phyloP scores from a whole-genome alignment of 2,113 vertebrate species.

The Hirundichthys speculiger region DNA sequence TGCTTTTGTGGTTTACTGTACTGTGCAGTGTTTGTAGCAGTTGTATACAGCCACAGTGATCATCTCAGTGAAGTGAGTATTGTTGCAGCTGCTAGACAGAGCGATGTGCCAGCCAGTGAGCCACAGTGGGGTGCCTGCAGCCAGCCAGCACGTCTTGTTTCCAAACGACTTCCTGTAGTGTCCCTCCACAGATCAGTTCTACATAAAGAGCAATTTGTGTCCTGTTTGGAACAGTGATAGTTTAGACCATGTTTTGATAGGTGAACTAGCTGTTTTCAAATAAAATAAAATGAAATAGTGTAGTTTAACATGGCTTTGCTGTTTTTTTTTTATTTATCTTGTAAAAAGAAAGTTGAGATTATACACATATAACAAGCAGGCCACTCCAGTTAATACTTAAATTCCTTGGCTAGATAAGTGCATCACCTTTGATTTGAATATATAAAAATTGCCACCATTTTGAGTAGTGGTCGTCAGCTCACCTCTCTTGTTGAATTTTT shows the following conservation, averaged over 20 bases:
- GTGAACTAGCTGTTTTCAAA: too few relatives aligned
- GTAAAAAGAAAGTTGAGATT: too few relatives aligned
- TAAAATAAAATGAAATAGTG: too few relatives aligned
- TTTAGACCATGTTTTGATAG: constrained; percentile 24
- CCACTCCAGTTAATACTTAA: too few relatives aligned
- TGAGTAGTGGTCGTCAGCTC: neutral
- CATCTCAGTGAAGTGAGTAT: constrained; percentile 11
- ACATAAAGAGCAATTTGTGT: constrained; percentile 49
- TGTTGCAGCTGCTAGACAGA: constrained; percentile 44
- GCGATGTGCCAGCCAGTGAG: constrained; percentile 36
- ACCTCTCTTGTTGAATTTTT: neutral
- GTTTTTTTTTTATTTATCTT: too few relatives aligned
- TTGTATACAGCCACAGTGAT: constrained; percentile 36
- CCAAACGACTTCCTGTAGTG: constrained; percentile 57
- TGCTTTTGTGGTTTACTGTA: neutral
- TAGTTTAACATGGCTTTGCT: too few relatives aligned
- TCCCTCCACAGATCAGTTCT: constrained; percentile 54
- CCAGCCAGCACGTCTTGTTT: too few relatives aligned
- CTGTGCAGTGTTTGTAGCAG: neutral
- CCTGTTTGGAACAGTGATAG: constrained; percentile 29
- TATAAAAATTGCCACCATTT: neutral
- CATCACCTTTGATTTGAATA: too few relatives aligned
- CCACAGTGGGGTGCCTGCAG: constrained; percentile 24
- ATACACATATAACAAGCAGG: too few relatives aligned
- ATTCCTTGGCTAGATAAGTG: too few relatives aligned